Conservation (phyloP, 2,888 invertebrate species). For the Heliothis peltigera region DNA sequence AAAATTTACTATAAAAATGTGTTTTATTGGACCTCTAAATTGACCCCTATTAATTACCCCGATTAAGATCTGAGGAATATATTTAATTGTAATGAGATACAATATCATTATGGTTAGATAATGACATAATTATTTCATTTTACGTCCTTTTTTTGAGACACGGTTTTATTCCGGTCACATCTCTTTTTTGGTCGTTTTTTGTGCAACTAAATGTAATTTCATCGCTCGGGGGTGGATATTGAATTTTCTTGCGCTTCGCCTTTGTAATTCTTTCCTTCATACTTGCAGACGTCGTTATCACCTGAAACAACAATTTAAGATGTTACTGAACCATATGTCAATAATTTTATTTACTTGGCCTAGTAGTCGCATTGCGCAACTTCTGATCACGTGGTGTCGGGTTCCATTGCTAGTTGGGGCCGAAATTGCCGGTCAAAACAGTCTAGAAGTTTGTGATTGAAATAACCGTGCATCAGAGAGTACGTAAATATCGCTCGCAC, state of each 20-base stretch:
- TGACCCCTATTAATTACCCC: slow-evolving; percentile 61
- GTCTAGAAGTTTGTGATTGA: no score
- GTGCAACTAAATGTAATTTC: not conserved
- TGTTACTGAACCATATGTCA: not conserved
- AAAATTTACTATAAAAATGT: slow-evolving; percentile 61
- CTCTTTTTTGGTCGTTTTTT: slow-evolving; percentile 10
- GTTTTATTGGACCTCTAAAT: slow-evolving; percentile 54
- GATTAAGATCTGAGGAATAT: slow-evolving; percentile 59
- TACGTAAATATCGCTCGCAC: no score
- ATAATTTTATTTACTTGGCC: no score
- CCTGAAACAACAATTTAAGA: slow-evolving; percentile 29
- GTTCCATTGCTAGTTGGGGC: no score
- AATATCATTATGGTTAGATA: slow-evolving; percentile 50
- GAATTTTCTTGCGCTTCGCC: not conserved
- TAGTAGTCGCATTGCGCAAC: no score
- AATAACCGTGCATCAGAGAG: no score
- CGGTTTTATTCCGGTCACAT: slow-evolving; percentile 22
- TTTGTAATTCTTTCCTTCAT: not conserved
- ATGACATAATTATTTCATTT: slow-evolving; percentile 64
- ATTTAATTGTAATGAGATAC: slow-evolving; percentile 54
- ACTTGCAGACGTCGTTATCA: not conserved
- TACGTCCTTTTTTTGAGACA: slow-evolving; percentile 52
- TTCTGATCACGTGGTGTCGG: no score
- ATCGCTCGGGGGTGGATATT: not conserved
- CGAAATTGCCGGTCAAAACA: no score